phyloP scores from a whole-genome alignment of 1,140 invertebrate genomes.

The Trialeurodes vaporariorum region DNA sequence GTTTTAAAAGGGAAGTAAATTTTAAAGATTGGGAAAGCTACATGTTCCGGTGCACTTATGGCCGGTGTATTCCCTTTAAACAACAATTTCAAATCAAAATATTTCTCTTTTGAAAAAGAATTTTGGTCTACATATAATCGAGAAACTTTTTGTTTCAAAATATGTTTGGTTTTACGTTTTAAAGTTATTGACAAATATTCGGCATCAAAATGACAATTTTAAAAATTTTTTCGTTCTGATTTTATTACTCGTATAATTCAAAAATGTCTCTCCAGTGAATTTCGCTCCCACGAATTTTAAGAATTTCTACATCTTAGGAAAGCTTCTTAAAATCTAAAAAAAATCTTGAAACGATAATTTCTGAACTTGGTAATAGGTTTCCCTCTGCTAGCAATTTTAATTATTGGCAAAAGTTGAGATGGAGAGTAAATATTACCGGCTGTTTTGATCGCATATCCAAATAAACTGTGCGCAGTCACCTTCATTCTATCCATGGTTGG shows the following conservation, averaged over 20 bases:
- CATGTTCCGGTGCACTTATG: no score
- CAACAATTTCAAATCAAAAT: constrained; percentile 10
- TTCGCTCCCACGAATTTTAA: constrained; percentile 1
- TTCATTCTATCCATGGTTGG: constrained; percentile 10
- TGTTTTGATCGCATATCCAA: constrained; percentile 1
- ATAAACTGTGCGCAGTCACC: constrained; percentile 10
- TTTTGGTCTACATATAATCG: constrained; percentile 4
- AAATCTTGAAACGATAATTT: no score
- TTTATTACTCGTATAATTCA: constrained; percentile 11
- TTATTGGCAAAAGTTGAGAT: no score
- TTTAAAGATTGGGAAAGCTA: no score
- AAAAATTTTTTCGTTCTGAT: constrained; percentile 3
- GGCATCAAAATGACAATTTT: no score
- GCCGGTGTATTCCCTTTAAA: constrained; percentile 5
- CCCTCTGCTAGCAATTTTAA: no score
- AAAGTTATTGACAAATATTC: no score
- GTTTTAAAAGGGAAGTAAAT: no score
- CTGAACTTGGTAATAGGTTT: no score
- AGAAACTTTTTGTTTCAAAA: no score
- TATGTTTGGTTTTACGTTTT: no score
- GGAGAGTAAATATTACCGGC: constrained; percentile 9
- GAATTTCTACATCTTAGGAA: constrained; percentile 5
- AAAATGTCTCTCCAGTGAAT: constrained; percentile 8
- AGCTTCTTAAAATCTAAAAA: no score
- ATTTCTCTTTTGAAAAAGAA: constrained; percentile 3